Conservation (phyloP, 1,140 invertebrate genomes). For the Drosophila littoralis region DNA sequence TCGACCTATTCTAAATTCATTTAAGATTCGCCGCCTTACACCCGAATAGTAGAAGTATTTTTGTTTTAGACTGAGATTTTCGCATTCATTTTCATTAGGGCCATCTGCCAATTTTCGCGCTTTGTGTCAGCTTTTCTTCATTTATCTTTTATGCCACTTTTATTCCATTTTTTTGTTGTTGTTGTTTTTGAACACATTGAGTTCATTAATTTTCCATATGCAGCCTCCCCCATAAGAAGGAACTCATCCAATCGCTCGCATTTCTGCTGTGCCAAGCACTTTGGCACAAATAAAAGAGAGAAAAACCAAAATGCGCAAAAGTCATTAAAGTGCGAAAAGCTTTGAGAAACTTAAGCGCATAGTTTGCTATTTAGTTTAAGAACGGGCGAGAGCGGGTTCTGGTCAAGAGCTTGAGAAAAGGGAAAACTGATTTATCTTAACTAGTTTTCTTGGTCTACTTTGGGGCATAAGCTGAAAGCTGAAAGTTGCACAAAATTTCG, state of each 20-base stretch:
- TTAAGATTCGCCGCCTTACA: too few relatives aligned
- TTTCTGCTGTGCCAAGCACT: conserved; percentile 9
- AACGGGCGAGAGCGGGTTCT: neutral
- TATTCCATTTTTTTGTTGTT: neutral
- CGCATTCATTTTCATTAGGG: conserved; percentile 47
- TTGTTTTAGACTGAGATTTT: conserved; percentile 3
- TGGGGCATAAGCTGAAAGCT: neutral
- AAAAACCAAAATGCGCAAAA: conserved; percentile 12
- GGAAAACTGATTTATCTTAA: conserved; percentile 38
- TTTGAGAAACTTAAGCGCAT: neutral
- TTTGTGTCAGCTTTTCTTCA: conserved; percentile 30
- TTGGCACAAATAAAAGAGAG: neutral
- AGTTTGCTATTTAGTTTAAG: neutral
- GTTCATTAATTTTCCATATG: conserved; percentile 38
- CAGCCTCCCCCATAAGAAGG: neutral
- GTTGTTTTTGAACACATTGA: conserved; percentile 6
- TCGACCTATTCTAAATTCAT: neutral
- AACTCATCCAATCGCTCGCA: conserved; percentile 21
- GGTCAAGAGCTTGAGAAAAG: conserved; percentile 2
- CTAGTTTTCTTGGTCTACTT: conserved; percentile 16
- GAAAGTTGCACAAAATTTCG: conserved; percentile 3
- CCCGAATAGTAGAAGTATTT: neutral
- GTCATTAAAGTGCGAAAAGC: conserved; percentile 42
- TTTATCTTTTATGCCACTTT: conserved; percentile 9
- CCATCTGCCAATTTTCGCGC: conserved; percentile 40